Evolutionary conservation across 2,888 invertebrate species (phyloP).

Genomic region (Gymnosoma rotundatum): DNA sequence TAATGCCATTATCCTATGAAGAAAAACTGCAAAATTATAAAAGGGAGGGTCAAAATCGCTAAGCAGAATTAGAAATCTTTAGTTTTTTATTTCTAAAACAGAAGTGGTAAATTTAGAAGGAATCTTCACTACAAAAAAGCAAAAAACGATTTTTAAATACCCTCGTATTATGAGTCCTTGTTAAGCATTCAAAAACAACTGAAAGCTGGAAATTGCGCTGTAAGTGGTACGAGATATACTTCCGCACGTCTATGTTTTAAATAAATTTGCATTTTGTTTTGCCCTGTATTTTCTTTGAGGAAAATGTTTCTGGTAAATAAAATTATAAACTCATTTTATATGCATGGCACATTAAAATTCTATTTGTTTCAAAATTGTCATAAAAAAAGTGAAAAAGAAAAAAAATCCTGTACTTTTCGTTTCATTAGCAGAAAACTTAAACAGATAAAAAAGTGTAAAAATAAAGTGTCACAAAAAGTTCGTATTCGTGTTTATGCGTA

Average conservation of each 20-base stretch:
- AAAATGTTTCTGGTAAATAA: slow-evolving; percentile 30
- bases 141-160: too few relatives aligned
- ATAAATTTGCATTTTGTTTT: slow-evolving; percentile 26
- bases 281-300: not conserved
- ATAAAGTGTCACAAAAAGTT: slow-evolving; percentile 13
- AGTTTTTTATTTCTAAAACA: too few relatives aligned
- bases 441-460: not conserved
- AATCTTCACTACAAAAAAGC: too few relatives aligned
- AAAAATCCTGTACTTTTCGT: not conserved
- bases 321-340: slow-evolving; percentile 62
- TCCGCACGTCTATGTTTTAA: not conserved
- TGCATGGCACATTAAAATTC: slow-evolving; percentile 63
- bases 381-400: not conserved
- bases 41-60: too few relatives aligned
- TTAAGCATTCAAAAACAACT: too few relatives aligned
- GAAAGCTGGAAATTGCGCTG: too few relatives aligned
- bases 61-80: too few relatives aligned
- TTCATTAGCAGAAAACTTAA: not conserved
- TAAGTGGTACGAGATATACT: not conserved
- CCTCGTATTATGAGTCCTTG: too few relatives aligned
- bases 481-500: slow-evolving; percentile 64
- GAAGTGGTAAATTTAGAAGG: too few relatives aligned
- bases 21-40: too few relatives aligned
- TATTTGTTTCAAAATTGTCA: slow-evolving; percentile 46
- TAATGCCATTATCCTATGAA: too few relatives aligned